Conservation (phyloP, 2,888 invertebrate genomes). For the Scrobipalpa atriplicella region DNA sequence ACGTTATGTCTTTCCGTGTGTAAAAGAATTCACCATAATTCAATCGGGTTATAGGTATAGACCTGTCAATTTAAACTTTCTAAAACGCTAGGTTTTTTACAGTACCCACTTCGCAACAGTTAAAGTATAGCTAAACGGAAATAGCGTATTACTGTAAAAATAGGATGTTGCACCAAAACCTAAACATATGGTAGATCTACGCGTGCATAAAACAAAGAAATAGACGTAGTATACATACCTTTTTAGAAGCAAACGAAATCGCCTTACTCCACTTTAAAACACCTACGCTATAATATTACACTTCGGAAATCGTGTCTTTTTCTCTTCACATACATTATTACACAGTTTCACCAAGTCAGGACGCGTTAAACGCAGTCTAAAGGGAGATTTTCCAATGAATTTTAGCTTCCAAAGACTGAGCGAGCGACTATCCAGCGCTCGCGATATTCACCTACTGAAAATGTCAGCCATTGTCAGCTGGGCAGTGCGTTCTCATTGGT, state of each 20-base stretch:
- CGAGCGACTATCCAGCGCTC: constrained; percentile 63
- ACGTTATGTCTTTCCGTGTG: constrained; percentile 20
- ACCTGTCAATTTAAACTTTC: constrained; percentile 57
- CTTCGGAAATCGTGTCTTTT: constrained; percentile 78
- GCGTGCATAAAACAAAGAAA: constrained; percentile 49
- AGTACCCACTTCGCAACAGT: constrained; percentile 34
- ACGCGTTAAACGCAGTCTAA: constrained; percentile 74
- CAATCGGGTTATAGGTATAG: constrained; percentile 45
- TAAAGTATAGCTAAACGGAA: neutral
- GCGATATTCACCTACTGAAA: constrained; percentile 68
- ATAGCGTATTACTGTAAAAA: neutral
- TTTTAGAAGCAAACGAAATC: constrained; percentile 64
- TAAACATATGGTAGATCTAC: constrained; percentile 58
- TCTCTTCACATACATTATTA: constrained; percentile 82
- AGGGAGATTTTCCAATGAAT: constrained; percentile 57
- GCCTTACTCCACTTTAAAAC: constrained; percentile 69
- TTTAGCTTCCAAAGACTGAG: constrained; percentile 47
- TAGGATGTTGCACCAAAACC: constrained; percentile 40
- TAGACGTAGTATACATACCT: constrained; percentile 58
- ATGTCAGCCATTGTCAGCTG: constrained; percentile 79
- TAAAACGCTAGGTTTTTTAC: constrained; percentile 41
- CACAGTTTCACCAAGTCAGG: constrained; percentile 72
- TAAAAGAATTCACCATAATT: constrained; percentile 40
- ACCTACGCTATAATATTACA: constrained; percentile 82
- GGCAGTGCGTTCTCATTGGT: constrained; percentile 72